phyloP scores from a whole-genome alignment of 2,113 vertebrate genomes.

The Nerophis lumbriciformis region DNA sequence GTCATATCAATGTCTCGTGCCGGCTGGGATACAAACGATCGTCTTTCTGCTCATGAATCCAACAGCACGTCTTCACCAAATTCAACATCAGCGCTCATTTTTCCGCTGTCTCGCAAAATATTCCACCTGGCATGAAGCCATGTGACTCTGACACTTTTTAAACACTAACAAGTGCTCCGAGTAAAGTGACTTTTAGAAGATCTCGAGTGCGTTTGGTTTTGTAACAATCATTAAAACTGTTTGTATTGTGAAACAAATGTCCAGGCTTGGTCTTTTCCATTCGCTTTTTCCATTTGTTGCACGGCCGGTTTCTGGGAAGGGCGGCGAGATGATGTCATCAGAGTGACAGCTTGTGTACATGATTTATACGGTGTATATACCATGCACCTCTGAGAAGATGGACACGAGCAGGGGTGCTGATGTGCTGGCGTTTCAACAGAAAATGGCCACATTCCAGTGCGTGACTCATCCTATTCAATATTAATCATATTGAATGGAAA shows the following conservation, averaged over 20 bases:
- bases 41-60: too few species aligned
- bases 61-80: too few species aligned
- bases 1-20: too few species aligned
- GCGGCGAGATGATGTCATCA: slow-evolving; percentile 6
- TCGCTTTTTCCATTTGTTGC: background rate
- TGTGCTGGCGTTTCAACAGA: slow-evolving; percentile 2
- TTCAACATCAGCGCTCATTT: too few species aligned
- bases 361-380: slow-evolving; percentile 1
- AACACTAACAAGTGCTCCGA: slow-evolving; percentile 33
- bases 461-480: too few species aligned
- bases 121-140: too few species aligned
- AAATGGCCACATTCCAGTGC: too few species aligned
- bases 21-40: too few species aligned
- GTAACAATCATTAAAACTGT: slow-evolving; percentile 56
- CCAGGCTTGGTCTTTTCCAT: slow-evolving; percentile 8
- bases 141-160: background rate
- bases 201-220: slow-evolving; percentile 41
- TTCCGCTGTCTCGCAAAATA: too few species aligned
- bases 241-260: slow-evolving; percentile 22
- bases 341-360: slow-evolving; percentile 2
- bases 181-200: slow-evolving; percentile 23
- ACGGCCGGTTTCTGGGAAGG: background rate
- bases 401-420: background rate
- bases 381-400: slow-evolving; percentile 9
- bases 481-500: too few species aligned